Evolutionary conservation across 1,140 invertebrate species (phyloP).

Genomic region (Cherax destructor): DNA sequence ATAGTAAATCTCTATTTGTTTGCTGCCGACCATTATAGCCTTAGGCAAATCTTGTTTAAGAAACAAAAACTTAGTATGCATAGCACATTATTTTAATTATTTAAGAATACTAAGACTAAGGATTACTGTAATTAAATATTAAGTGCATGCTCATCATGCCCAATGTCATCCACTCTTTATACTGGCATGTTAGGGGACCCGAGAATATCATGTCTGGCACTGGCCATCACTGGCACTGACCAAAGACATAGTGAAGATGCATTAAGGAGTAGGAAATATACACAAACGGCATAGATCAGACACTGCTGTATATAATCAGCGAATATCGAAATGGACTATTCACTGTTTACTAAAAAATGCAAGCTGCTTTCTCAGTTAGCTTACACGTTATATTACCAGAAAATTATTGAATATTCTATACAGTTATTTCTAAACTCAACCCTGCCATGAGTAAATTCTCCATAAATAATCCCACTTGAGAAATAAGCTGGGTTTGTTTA

Average conservation of each 20-base stretch:
- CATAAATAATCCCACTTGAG: slow-evolving; percentile 33
- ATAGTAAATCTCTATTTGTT: too few species aligned
- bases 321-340: slow-evolving; percentile 38
- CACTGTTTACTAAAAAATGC: slow-evolving; percentile 27
- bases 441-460: slow-evolving; percentile 51
- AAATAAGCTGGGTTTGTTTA: slow-evolving; percentile 59
- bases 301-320: slow-evolving; percentile 18
- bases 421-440: slow-evolving; percentile 42
- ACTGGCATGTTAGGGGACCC: slow-evolving; percentile 2
- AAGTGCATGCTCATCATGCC: not conserved
- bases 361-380: slow-evolving; percentile 41
- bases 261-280: slow-evolving; percentile 7
- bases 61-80: not conserved
- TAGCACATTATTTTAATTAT: too few species aligned
- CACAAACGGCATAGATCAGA: slow-evolving; percentile 9
- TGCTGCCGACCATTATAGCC: too few species aligned
- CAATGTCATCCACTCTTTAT: not conserved
- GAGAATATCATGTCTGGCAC: slow-evolving; percentile 14
- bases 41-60: not conserved
- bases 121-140: not conserved
- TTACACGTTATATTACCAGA: slow-evolving; percentile 24
- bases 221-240: slow-evolving; percentile 8
- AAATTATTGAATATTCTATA: slow-evolving; percentile 32
- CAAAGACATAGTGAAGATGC: slow-evolving; percentile 14
- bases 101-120: not conserved